phyloP scores from a whole-genome alignment of 2,888 invertebrate species.

The Cephus sareptanus region DNA sequence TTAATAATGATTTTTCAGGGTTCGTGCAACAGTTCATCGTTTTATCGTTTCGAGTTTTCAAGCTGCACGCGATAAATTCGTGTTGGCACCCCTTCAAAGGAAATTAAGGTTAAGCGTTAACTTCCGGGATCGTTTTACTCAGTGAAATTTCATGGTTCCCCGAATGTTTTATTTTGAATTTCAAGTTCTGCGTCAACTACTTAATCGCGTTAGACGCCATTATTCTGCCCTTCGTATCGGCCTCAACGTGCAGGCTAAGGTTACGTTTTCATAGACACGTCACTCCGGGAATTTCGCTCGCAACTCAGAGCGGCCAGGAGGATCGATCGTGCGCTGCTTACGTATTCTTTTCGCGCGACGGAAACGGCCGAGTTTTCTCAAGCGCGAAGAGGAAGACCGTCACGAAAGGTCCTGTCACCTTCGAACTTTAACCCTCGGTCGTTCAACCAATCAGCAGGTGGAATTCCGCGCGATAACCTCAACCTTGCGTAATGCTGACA shows the following conservation, averaged over 20 bases:
- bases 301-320: neutral
- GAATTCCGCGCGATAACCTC: slow-evolving; percentile 32
- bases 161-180: neutral
- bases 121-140: neutral
- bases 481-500: slow-evolving; percentile 41
- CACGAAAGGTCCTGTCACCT: neutral
- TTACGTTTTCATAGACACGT: neutral
- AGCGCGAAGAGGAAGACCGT: neutral
- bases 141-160: neutral
- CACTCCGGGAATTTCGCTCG: neutral
- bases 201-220: neutral
- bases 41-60: neutral
- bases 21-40: neutral
- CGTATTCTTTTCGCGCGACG: neutral
- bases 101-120: neutral
- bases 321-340: neutral
- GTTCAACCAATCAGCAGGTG: slow-evolving; percentile 23
- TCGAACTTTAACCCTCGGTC: neutral
- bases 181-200: neutral
- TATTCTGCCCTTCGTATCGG: neutral
- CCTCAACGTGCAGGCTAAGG: neutral
- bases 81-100: neutral
- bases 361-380: neutral
- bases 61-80: neutral
- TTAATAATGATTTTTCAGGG: neutral